Evolutionary conservation across 2,797 vertebrate species (phyloP), one percentile per base, ranked within the genome.

Genomic region (Potorous gilbertii): DNA sequence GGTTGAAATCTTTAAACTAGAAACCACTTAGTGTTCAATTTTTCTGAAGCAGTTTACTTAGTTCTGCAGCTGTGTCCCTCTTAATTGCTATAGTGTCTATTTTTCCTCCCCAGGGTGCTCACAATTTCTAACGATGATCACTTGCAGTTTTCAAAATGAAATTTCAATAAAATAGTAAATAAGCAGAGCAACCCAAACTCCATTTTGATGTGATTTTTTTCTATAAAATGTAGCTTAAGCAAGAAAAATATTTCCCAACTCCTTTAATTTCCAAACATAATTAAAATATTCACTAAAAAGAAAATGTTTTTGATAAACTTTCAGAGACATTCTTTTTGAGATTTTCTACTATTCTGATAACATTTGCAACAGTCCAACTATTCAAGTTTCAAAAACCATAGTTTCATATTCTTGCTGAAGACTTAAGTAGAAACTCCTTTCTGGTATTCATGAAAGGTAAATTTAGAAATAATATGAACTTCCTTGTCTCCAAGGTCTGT

Each of bases 31-130:
- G 50, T 46, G 52, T 46, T 56, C 95, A 93, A 94, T 94, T 96
- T n/a, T 92, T 96, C 92, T 95, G 93, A 97, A 96, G 91, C 74
- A 93, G 96, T 94, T 96, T 95, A 96, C 93, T 94, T 93, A 95
- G 55, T 94, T 21, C 50, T 95, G 56, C 95, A 96, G 93, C 94
- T 97, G 94, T 90, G 96, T 97, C 90, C 57, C 11, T 95, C 94
- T 96, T 96, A 95, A 96, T 10, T 96, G 87, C 27, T 94, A 93
- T 10, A 50, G 94, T 93, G 54, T 34, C 27, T 54, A 13, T 5
- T 95, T 96, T 97, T 92, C 40, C 31, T 59, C 50, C 28, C 95
- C 34, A 6, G 87, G 40, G 0, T 81, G 87, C 12, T 13, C 34
- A 66, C 18, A 55, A 81, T 46, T 96, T 6, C 55, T 87, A 97